These are phyloP conservation scores for Daboia siamensis DNA, from an alignment of 2,113 vertebrate species.

Conservation along the genomic window DNA sequence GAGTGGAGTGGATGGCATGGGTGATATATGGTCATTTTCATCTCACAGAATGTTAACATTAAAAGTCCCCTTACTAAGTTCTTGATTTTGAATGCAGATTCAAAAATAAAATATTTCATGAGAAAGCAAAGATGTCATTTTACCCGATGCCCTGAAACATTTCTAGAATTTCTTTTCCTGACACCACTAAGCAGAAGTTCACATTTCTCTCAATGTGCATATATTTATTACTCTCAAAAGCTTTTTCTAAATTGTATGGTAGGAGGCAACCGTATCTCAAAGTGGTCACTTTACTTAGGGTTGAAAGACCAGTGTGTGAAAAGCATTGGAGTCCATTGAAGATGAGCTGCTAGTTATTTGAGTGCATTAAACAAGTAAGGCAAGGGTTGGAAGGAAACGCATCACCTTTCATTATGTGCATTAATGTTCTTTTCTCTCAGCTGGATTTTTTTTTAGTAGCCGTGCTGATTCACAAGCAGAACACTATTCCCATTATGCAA, in stretches of 20 bases:
- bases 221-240: not conserved
- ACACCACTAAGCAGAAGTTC: not conserved
- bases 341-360: not conserved
- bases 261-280: not conserved
- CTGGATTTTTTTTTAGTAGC: slow-evolving; percentile 46
- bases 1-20: not conserved
- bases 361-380: slow-evolving; percentile 25
- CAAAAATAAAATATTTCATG: not conserved
- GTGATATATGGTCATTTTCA: not conserved
- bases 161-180: not conserved
- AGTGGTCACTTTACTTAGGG: accelerated
- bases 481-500: slow-evolving; percentile 23
- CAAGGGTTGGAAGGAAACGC: slow-evolving; percentile 19
- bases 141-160: not conserved
- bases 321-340: not conserved
- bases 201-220: too few species aligned
- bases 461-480: not conserved
- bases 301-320: not conserved
- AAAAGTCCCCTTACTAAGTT: not conserved
- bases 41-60: not conserved
- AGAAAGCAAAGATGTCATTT: not conserved
- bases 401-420: slow-evolving; percentile 28
- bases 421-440: slow-evolving; percentile 23
- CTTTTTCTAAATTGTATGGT: not conserved
- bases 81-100: not conserved